phyloP scores from a whole-genome alignment of 2,113 vertebrate species.

The Reinhardtius hippoglossoides region DNA sequence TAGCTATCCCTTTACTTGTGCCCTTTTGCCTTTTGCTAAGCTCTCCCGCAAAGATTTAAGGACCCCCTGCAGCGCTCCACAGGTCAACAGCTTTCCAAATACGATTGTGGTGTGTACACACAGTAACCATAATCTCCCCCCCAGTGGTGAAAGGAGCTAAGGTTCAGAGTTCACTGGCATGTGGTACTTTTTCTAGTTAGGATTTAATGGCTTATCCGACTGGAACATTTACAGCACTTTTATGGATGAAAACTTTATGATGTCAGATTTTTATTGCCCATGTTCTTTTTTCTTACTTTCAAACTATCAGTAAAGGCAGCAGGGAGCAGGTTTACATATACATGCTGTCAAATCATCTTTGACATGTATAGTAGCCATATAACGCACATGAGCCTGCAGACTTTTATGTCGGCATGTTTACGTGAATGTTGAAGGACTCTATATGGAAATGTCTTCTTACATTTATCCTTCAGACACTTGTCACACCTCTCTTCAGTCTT shows the following conservation, averaged over 20 bases:
- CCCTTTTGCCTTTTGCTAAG: constrained; percentile 44
- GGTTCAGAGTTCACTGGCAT: constrained; percentile 45
- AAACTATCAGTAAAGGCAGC: too few species aligned
- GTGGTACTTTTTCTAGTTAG: constrained; percentile 13
- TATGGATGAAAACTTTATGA: background rate
- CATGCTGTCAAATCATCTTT: too few species aligned
- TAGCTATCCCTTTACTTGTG: constrained; percentile 46
- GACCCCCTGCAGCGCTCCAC: constrained; percentile 52
- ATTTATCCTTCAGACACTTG: too few species aligned
- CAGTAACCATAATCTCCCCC: background rate
- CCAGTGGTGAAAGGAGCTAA: background rate
- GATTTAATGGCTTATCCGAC: constrained; percentile 8
- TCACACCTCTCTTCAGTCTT: too few species aligned
- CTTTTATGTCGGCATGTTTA: background rate
- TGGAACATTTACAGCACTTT: background rate
- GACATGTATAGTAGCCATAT: too few species aligned
- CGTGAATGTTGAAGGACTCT: background rate
- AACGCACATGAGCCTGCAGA: background rate
- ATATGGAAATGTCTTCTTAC: too few species aligned
- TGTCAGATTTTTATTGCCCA: background rate
- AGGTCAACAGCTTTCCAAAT: constrained; percentile 49
- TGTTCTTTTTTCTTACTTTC: background rate
- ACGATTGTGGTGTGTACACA: constrained; percentile 36
- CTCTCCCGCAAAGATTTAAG: constrained; percentile 60
- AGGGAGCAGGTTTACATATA: too few species aligned